Base-by-base conservation (phyloP, 2,888 invertebrate genomes). In the Ctena decussata region DNA sequence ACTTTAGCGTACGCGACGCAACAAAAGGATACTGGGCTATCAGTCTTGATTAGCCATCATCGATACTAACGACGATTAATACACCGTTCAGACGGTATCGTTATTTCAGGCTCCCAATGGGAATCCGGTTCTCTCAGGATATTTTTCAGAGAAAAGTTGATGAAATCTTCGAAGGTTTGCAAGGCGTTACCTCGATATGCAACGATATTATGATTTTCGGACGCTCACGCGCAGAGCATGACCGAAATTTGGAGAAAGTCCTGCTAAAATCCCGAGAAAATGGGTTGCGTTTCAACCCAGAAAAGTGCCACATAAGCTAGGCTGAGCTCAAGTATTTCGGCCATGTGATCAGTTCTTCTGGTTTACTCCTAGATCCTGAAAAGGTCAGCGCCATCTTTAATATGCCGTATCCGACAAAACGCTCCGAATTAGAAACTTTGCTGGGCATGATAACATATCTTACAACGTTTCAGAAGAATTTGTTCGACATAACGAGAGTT, bases 81-180 rank as follows among this genome's bases (percentile, higher is more conserved):
- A 85, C 78, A 1, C 84, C 80, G 15, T 85, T 80, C 21, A 84
- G 91, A 65, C 72, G 91, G 18, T 90, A 84, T 24, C 32, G 87
- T 8, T 83, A 87, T 88, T 35, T 80, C 21, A 30, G 90, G 27
- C 32, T 90, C 32, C 87, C 89, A 0, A 86, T 87, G 70, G 87
- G 87, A 6, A 70, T 85, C 24, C 65, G 35, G 0, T 73, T 49
- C 24, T 53, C 84, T 5, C 74, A 65, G 18, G 84, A 90, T 21
- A 70, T 82, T 11, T 86, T 86, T 37, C 73, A 86, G 30, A 41
- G 69, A 41, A 73, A 80, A 49, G 35, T 76, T n/a, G 49, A 80
- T 53, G 76, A 86, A 46, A 44, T 53, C 1, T 82, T 84, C 57
- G 82, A 81, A n/a, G 82, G 79, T 24, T 18, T 86, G 46, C 6